Conservation (phyloP, 2,113 vertebrate genomes). For the Numenius arquata region DNA sequence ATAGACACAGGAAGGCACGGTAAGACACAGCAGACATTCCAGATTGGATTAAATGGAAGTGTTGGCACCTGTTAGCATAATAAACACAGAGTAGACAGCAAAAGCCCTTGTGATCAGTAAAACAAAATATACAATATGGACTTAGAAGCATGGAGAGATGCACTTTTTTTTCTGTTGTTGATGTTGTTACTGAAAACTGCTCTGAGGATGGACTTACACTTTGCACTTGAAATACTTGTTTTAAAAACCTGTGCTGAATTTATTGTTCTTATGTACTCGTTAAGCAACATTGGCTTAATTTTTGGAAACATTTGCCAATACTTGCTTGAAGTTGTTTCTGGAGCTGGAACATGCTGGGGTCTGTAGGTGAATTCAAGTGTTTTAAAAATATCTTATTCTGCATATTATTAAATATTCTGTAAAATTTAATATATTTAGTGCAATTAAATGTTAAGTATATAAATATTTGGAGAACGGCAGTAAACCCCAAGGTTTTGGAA, state of each 20-base stretch:
- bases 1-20: background rate
- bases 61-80: conserved; percentile 28
- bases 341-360: background rate
- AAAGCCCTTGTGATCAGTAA: background rate
- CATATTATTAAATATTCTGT: background rate
- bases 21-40: conserved; percentile 11
- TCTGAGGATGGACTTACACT: background rate
- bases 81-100: background rate
- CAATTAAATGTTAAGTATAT: background rate
- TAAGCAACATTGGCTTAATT: background rate
- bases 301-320: background rate
- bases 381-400: background rate
- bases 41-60: conserved; percentile 34
- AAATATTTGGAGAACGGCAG: background rate
- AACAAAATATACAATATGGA: background rate
- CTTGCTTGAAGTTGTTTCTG: background rate
- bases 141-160: background rate
- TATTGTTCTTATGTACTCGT: background rate
- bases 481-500: background rate
- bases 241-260: background rate
- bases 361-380: background rate
- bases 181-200: background rate
- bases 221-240: background rate
- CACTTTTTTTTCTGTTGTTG: background rate
- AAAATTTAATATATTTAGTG: background rate